Evolutionary conservation across 2,797 vertebrate species (phyloP), one percentile per base, ranked within the genome.

Genomic region (Fundulus diaphanus): DNA sequence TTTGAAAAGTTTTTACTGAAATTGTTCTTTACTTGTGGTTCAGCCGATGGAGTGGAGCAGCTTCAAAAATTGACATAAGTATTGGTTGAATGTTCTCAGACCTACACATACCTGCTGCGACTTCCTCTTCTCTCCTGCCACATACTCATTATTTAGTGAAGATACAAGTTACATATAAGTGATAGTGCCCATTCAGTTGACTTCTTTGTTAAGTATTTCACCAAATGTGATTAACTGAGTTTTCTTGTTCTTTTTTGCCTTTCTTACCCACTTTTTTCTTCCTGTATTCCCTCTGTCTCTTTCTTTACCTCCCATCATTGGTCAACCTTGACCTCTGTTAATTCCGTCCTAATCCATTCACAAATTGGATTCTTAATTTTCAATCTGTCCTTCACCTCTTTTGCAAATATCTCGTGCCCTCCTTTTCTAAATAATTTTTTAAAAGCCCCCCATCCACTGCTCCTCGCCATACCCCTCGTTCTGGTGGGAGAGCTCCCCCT

Each of bases 401-500:
- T 79, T 20, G 63, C 75, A 65, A 87, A 74, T 79, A 76, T 87
- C 79, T 89, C 88, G 67, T 81, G 61, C 54, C 66, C 77, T 63
- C 37, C 73, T 44, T 54, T 29, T 27, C 40, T 3, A n/a, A 56
- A 56, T 42, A 71, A 42, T 27, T 42, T 22, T 29, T 6, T 12
- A 71, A 57, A 70, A 40, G 91, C 74, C 92, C 90, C 85, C 86
- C 90, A 4, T 66, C 72, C 74, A 82, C 85, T 86, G 48, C 77
- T 88, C 90, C 86, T 70, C 90, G 73, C 83, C 90, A 88, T 82
- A 83, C 73, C 88, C 90, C 93, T 89, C 91, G 90, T 92, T 94
- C 95, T 92, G 92, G 94, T 93, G 93, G 94, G 92, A 95, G 90
- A 95, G 90, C 81, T 42, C 90, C 93, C 92, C 91, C 93, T 95